Base-by-base conservation (phyloP, 2,888 invertebrate genomes). In the Eilema sororculum region DNA sequence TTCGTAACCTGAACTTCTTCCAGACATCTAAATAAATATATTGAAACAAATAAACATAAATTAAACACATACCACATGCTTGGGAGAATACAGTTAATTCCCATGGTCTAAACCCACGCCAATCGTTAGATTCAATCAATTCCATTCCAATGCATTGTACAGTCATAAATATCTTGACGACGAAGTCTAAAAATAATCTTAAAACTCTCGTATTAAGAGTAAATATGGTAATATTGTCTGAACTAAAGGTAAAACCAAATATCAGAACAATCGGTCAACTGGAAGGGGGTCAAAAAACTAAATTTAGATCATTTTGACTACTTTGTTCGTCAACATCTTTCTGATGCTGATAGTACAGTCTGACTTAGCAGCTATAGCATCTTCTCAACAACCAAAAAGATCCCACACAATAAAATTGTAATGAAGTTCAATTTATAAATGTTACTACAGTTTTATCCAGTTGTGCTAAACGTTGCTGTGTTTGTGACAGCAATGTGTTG, bases 71-170 rank as follows among this genome's bases (percentile, higher is more conserved):
- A n/a, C 30, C 20, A n/a, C 30, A 30, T 56, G 30, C 28, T 30
- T 57, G 28, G 13, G 24, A 24, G 28, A 58, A 8, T 20, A 25
- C 59, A n/a, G n/a, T 37, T 30, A 30, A 30, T 12, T 56, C 52
- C 12, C 28, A 52, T 56, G 56, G 56, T 22, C 64, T 30, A 25
- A 41, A 12, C 66, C 66, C 66, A 67, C 66, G 46, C 66, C 37
- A 67, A 60, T 67, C 41, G 41, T 59, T 41, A 67, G 59, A 59
- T 59, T 37, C 59, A 67, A 67, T 67, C 59, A 67, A 37, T 41
- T 60, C 25, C 58, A 37, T 62, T 60, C 37, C 58, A 67, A n/a
- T n/a, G n/a, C n/a, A n/a, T n/a, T n/a, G n/a, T n/a, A n/a, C n/a
- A n/a, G n/a, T n/a, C n/a, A n/a, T n/a, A n/a, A n/a, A n/a, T n/a